phyloP scores from a whole-genome alignment of 2,797 vertebrate genomes.

The Acestrorhynchus altus region DNA sequence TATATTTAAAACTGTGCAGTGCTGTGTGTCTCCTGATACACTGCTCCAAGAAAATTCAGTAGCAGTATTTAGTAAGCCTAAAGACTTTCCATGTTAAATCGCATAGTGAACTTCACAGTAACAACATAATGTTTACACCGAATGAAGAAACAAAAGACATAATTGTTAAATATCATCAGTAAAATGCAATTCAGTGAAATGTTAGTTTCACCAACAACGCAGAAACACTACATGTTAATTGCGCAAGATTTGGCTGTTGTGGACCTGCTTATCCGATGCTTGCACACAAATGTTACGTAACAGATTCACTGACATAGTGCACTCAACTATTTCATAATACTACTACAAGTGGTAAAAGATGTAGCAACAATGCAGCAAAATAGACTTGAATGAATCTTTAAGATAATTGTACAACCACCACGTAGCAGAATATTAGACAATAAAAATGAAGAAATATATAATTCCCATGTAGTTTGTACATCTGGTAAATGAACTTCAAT shows the following conservation, averaged over 20 bases:
- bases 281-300: background rate
- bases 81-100: background rate
- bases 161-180: too few relatives aligned
- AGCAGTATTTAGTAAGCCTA: too few relatives aligned
- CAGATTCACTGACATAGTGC: background rate
- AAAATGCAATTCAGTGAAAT: too few relatives aligned
- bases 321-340: background rate
- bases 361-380: background rate
- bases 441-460: too few relatives aligned
- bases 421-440: too few relatives aligned
- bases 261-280: background rate
- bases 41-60: too few relatives aligned
- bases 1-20: too few relatives aligned
- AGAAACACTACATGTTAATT: background rate
- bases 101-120: background rate
- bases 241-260: background rate
- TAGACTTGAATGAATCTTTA: background rate
- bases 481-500: too few relatives aligned
- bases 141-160: background rate
- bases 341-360: background rate
- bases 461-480: too few relatives aligned
- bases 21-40: too few relatives aligned
- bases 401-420: too few relatives aligned
- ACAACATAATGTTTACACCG: background rate
- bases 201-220: too few relatives aligned